A percentile compares a stretch with the other conserved stretches of the same genome.
phyloP scores from a whole-genome alignment of 2,888 invertebrate genomes.

The Microdon myrmicae region DNA sequence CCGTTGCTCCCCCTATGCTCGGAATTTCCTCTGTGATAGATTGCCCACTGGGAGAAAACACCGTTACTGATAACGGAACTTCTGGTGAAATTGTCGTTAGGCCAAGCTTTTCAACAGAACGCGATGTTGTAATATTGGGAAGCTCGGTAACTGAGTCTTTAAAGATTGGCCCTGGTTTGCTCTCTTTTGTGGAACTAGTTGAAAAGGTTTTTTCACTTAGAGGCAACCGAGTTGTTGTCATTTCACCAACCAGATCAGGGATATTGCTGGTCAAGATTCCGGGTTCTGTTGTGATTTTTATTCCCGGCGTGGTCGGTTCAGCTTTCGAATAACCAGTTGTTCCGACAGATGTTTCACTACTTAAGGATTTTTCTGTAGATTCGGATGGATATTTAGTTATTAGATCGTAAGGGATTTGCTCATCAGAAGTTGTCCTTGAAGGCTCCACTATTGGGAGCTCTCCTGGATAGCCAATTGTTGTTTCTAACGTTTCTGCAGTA shows the following conservation, averaged over 20 bases:
- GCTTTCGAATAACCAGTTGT: not conserved
- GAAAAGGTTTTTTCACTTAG: not conserved
- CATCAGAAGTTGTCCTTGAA: no score
- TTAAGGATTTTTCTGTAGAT: not conserved
- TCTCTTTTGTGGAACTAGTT: no score
- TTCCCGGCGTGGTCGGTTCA: not conserved
- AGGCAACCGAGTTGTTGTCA: not conserved
- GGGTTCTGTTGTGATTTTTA: not conserved
- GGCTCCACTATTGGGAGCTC: constrained; percentile 1
- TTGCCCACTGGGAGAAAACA: not conserved
- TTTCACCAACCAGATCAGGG: not conserved
- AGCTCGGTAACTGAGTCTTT: no score
- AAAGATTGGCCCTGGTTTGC: not conserved
- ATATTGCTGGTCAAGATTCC: no score
- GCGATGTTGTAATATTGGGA: no score
- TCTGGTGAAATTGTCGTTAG: not conserved
- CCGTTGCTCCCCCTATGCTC: no score
- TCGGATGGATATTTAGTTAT: no score
- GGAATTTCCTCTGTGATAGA: no score
- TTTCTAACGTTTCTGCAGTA: constrained; percentile 1
- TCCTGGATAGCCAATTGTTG: not conserved
- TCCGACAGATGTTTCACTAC: not conserved
- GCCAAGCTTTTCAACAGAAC: no score
- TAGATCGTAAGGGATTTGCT: no score
- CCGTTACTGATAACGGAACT: not conserved